Evolutionary conservation across 1,140 invertebrate species (phyloP), one percentile per base, ranked within the genome.

Genomic region (Dreissena polymorpha): DNA sequence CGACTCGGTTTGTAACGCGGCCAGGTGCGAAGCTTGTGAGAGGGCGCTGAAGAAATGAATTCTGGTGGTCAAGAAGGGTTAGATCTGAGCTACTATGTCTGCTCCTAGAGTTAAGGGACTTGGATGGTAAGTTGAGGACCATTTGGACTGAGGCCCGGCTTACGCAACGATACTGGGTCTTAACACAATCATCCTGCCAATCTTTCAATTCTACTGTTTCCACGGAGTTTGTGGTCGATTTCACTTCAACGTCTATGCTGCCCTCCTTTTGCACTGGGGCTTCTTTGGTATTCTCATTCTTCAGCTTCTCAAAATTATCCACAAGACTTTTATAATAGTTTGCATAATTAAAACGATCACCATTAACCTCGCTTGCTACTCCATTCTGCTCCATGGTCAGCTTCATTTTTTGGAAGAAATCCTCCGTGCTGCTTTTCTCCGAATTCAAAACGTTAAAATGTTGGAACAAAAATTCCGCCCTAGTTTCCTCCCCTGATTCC

Each of bases 31-130:
- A 60, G 23, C 63, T 78, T 53, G 76, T 69, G 8, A 70, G 39
- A 18, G 78, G 68, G 39, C 78, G 14, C 49, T 51, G 71, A 0
- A 60, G 64, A 71, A 10, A 16, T 10, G 60, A 65, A 60, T 23
- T 80, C 39, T 14, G 10, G 25, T 7, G 18, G 12, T n/a, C n/a
- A 14, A 39, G 49, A 25, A 39, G 10, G 10, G 53, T 25, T 55
- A 23, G 18, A 13, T 49, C 70, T 8, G 79, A 29, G 74, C 57
- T 82, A 10, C 70, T 29, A 57, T 82, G 64, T 49, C 55, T 73
- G 29, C 55, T 82, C 27, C 79, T 55, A 53, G 79, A 82, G 69
- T 82, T 82, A 12, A 82, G 63, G 21, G 79, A 82, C 53, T 64
- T 82, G 25, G 79, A 82, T 2, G 68, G 70, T 14, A 72, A 64